Percentiles rank a stretch among this genome's conserved stretches.
Conservation (phyloP, 1,140 invertebrate species). For the Drosophila nasuta region DNA sequence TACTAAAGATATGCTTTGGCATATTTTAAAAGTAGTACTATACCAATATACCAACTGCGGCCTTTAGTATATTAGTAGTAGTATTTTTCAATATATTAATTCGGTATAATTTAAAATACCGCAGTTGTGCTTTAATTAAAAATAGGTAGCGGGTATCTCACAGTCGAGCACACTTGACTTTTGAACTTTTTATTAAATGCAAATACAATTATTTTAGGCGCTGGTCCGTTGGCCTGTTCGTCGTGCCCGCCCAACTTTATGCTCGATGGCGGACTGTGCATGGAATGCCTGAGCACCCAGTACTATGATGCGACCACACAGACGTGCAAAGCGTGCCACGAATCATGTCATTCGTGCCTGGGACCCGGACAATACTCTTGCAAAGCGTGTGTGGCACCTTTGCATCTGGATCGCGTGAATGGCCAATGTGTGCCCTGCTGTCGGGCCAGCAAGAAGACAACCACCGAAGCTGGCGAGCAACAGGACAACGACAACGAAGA, state of each 20-base stretch:
- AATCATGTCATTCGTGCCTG: conserved; percentile 89
- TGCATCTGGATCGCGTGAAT: conserved; percentile 89
- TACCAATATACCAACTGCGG: too few relatives aligned
- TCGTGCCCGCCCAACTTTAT: conserved; percentile 90
- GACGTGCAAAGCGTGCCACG: conserved; percentile 89
- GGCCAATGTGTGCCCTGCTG: conserved; percentile 91
- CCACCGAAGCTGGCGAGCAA: neutral
- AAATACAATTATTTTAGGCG: conserved; percentile 84
- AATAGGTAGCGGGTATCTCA: too few relatives aligned
- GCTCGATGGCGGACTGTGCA: conserved; percentile 90
- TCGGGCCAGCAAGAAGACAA: conserved; percentile 83
- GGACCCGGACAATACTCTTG: conserved; percentile 90
- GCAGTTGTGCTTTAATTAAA: too few relatives aligned
- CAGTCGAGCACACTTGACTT: too few relatives aligned
- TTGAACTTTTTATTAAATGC: neutral
- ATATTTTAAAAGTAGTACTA: too few relatives aligned
- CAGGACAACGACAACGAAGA: neutral
- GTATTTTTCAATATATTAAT: too few relatives aligned
- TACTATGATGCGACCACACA: conserved; percentile 90
- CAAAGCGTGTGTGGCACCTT: conserved; percentile 87
- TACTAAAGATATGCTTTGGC: too few relatives aligned
- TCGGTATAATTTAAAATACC: too few relatives aligned
- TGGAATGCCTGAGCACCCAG: conserved; percentile 90
- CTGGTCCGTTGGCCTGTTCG: conserved; percentile 90
- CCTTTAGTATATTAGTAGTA: too few relatives aligned